Evolutionary conservation across 2,797 vertebrate species (phyloP).

Genomic region (Galaxias olidus): DNA sequence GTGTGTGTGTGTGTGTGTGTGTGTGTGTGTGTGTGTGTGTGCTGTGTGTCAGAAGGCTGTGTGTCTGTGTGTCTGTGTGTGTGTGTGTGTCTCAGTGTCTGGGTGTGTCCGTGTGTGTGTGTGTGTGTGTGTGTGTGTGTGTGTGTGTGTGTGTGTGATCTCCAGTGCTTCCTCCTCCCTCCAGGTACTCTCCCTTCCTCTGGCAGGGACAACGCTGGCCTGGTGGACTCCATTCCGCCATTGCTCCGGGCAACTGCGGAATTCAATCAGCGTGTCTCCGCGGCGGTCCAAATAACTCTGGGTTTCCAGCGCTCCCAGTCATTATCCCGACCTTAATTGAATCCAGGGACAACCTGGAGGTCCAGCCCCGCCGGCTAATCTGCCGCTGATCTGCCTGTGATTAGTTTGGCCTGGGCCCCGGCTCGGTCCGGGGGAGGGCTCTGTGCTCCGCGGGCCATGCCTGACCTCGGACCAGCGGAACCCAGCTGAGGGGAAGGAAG

Average conservation of each 20-base stretch:
- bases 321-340: constrained; percentile 70
- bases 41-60: constrained; percentile 29
- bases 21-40: constrained; percentile 12
- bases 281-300: constrained; percentile 70
- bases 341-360: constrained; percentile 71
- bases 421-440: constrained; percentile 46
- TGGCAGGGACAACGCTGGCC: constrained; percentile 48
- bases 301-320: constrained; percentile 72
- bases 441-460: constrained; percentile 56
- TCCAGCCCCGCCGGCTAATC: constrained; percentile 68
- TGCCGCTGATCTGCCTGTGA: constrained; percentile 75
- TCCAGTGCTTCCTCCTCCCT: constrained; percentile 47
- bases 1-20: constrained; percentile 5
- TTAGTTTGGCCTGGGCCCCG: constrained; percentile 65
- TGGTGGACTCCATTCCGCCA: constrained; percentile 57
- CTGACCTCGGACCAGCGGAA: constrained; percentile 57
- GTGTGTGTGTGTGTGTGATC: constrained; percentile 6
- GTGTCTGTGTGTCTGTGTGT: constrained; percentile 4
- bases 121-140: constrained; percentile 4
- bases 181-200: constrained; percentile 37
- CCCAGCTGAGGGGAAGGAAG: constrained; percentile 32
- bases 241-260: constrained; percentile 64
- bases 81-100: neutral
- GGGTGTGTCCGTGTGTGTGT: constrained; percentile 19
- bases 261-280: constrained; percentile 69